Evolutionary conservation across 1,140 invertebrate genomes (phyloP), one percentile per base, ranked within the genome.

Genomic region (Mamestra configurata): DNA sequence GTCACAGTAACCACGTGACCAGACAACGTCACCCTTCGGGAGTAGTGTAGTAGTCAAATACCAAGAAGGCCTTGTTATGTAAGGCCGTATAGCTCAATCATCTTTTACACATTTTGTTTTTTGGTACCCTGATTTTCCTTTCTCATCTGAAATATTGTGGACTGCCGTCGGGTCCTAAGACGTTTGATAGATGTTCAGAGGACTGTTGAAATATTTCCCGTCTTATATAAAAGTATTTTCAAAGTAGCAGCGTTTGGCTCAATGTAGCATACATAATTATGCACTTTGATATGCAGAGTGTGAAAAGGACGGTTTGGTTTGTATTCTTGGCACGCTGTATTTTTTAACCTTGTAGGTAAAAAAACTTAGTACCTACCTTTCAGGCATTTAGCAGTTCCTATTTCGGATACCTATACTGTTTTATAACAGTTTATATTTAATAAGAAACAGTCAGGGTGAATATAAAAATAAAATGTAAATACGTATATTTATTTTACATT

Each of bases 1-100:
- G 66, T 90, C n/a, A 84, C 88, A 0, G 82, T 89, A 2, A 68
- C 88, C n/a, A 79, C 89, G 64, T 92, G 86, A 31, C n/a, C 27
- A 1, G 20, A 57, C 10, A 0, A 15, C 7, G 0, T 46, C 22
- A 22, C 7, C 66, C 18, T 13, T 66, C 20, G 35, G 61, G 61
- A 8, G 10, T 40, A n/a, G 11, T 49, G 13, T 15, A 40, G 35
- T 37, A 40, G 35, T 40, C 35, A 66, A 66, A 64, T 64, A 20
- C 22, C 53, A 57, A 24, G 43, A n/a, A 49, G 11, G 53, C 53
- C 53, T 57, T 57, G 4, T 11, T 49, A 57, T 15, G 1, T 55
- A 55, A 43, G 35, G 35, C 20, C 35, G 35, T 37, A 13, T 66
- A 66, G 61, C 27, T 66, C 61, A 66, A 66, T 66, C 61, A 22